Percentiles rank a stretch among this genome's conserved stretches.
phyloP scores from a whole-genome alignment of 2,888 invertebrate species.

The Zelleria hepariella region DNA sequence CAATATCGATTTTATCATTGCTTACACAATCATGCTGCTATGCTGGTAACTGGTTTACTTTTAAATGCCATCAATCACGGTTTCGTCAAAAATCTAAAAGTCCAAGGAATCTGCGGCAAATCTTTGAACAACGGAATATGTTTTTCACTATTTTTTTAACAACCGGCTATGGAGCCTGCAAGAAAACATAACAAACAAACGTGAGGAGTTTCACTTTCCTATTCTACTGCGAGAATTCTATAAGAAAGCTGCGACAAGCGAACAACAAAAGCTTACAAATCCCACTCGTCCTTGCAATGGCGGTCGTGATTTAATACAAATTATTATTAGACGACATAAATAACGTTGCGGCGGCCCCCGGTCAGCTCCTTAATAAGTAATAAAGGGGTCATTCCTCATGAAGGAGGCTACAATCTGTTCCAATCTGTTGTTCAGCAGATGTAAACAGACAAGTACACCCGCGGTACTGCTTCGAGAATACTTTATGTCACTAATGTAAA shows the following conservation, averaged over 20 bases:
- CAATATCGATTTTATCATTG: too few species aligned
- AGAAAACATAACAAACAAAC: background rate
- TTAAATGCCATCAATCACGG: too few species aligned
- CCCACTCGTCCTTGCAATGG: slow-evolving; percentile 63
- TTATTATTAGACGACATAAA: slow-evolving; percentile 72
- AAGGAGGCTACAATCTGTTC: slow-evolving; percentile 11
- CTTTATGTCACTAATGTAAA: too few species aligned
- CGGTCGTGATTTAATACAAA: slow-evolving; percentile 71
- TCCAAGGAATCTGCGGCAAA: too few species aligned
- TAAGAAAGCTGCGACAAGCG: slow-evolving; percentile 24
- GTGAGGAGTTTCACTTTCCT: slow-evolving; percentile 28
- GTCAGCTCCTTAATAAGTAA: slow-evolving; percentile 68
- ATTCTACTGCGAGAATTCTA: slow-evolving; percentile 27
- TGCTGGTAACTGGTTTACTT: too few species aligned
- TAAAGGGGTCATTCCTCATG: slow-evolving; percentile 69
- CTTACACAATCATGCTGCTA: too few species aligned
- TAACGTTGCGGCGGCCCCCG: slow-evolving; percentile 48
- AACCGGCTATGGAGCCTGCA: too few species aligned
- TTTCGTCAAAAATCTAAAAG: too few species aligned
- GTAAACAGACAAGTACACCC: background rate
- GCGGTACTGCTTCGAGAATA: background rate
- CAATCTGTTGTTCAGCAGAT: background rate
- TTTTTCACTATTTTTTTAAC: too few species aligned
- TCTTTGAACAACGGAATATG: too few species aligned
- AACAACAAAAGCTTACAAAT: slow-evolving; percentile 68